Percentiles rank a stretch among this genome's conserved stretches.
Evolutionary conservation across 2,797 vertebrate species (phyloP).

Genomic region (Serranus cabrilla): DNA sequence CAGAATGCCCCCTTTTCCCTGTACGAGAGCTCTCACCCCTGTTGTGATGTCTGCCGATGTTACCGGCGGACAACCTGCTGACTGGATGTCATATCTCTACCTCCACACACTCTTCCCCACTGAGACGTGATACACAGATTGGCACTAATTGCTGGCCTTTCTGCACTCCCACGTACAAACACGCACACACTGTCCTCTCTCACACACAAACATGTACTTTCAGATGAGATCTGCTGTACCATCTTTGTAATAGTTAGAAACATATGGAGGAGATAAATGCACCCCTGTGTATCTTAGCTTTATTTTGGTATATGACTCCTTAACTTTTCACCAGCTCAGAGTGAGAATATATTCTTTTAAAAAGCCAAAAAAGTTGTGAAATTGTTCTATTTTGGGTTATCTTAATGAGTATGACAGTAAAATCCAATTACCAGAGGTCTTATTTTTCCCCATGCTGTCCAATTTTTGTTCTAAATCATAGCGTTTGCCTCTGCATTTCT

Average conservation of each 20-base stretch:
- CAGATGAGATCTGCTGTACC: slow-evolving; percentile 1
- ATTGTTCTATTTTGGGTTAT: not conserved
- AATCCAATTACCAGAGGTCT: slow-evolving; percentile 14
- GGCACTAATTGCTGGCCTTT: slow-evolving; percentile 66
- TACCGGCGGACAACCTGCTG: slow-evolving; percentile 46
- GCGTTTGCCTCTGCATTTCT: slow-evolving; percentile 20
- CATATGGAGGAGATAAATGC: slow-evolving; percentile 2
- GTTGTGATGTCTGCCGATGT: slow-evolving; percentile 42
- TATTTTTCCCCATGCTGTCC: slow-evolving; percentile 10
- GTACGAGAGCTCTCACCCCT: slow-evolving; percentile 25
- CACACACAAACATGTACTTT: slow-evolving; percentile 36
- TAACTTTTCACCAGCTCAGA: not conserved
- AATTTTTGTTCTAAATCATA: not conserved
- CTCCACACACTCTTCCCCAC: slow-evolving; percentile 51
- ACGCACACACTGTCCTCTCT: slow-evolving; percentile 17
- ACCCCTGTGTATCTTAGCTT: slow-evolving; percentile 5
- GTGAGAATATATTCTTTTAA: not conserved
- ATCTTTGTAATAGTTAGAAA: slow-evolving; percentile 18
- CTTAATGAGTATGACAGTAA: slow-evolving; percentile 1
- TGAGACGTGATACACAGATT: slow-evolving; percentile 60
- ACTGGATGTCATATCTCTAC: slow-evolving; percentile 60
- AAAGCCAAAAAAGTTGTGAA: not conserved
- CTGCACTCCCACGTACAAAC: slow-evolving; percentile 29
- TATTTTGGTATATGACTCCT: not conserved
- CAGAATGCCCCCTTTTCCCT: slow-evolving; percentile 10